A percentile compares a stretch with the other conserved stretches of the same genome.
These are phyloP conservation scores for Xiphophorus maculatus DNA, from an alignment of 2,113 vertebrate species.

Conservation along the genomic window DNA sequence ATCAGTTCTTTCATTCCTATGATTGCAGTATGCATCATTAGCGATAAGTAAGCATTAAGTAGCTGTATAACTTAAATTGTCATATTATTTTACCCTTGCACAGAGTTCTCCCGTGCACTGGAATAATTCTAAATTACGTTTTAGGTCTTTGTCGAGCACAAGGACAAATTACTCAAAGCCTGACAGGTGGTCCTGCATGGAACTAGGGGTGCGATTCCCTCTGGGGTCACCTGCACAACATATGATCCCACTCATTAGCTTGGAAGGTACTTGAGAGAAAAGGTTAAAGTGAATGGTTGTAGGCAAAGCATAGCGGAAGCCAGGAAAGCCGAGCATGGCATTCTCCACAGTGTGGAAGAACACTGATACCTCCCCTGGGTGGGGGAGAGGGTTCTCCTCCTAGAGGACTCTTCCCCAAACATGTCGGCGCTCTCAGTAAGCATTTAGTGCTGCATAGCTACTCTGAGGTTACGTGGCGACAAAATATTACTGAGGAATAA, in stretches of 20 bases:
- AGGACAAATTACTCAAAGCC: constrained; percentile 4
- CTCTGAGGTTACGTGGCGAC: constrained; percentile 1
- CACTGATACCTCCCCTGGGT: constrained; percentile 51
- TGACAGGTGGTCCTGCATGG: constrained; percentile 33
- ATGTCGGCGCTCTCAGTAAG: constrained; percentile 24
- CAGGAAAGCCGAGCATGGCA: constrained; percentile 36
- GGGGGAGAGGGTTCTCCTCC: constrained; percentile 10
- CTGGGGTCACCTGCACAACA: constrained; percentile 33
- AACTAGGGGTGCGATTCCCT: constrained; percentile 32
- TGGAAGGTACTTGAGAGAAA: constrained; percentile 49
- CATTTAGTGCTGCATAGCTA: not conserved
- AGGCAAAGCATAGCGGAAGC: constrained; percentile 49
- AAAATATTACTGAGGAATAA: not conserved
- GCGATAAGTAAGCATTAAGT: not conserved
- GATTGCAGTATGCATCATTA: not conserved
- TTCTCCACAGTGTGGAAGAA: constrained; percentile 42
- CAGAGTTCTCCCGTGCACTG: not conserved
- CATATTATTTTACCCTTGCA: not conserved
- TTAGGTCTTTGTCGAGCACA: not conserved
- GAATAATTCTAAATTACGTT: not conserved
- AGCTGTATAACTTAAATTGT: not conserved
- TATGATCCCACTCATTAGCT: constrained; percentile 47
- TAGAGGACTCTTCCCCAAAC: constrained; percentile 17
- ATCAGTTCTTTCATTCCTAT: not conserved
- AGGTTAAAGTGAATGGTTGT: constrained; percentile 44